Percentiles rank a stretch among this genome's conserved stretches.
Conservation (phyloP, 2,113 vertebrate species). For the Gorsachius goisagi region DNA sequence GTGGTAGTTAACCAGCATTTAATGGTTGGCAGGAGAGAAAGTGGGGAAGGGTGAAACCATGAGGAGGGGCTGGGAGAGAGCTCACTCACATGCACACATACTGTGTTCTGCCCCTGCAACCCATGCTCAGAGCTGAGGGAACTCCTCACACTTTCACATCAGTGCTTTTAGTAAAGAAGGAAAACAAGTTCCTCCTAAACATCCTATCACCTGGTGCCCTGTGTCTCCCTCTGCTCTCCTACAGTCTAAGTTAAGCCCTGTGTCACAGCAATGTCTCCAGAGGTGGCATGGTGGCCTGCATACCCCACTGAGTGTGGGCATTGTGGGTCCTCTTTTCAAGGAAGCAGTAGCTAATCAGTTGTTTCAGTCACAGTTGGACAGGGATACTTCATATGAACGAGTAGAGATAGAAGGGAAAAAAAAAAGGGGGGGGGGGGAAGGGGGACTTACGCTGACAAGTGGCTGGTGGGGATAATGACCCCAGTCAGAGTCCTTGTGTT, state of each 20-base stretch:
- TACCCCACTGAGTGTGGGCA: background rate
- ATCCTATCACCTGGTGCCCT: background rate
- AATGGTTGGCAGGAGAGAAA: background rate
- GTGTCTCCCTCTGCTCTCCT: background rate
- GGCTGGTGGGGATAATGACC: slow-evolving; percentile 28
- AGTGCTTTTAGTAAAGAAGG: background rate
- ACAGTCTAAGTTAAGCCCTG: background rate
- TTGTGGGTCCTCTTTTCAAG: background rate
- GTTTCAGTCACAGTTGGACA: background rate
- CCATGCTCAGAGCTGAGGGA: background rate
- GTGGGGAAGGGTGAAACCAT: background rate
- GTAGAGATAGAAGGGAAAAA: background rate
- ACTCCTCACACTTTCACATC: background rate
- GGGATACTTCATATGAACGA: background rate
- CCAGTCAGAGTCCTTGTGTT: slow-evolving; percentile 5
- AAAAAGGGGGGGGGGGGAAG: accelerated
- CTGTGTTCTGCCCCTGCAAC: background rate
- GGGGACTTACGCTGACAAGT: background rate
- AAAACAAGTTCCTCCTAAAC: background rate
- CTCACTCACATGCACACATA: too few species aligned
- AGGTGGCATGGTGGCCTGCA: background rate
- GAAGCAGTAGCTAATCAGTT: background rate
- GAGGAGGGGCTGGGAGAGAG: background rate
- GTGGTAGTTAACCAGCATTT: background rate
- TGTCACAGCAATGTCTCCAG: background rate